Conservation (phyloP, 92 coral and sea anemone genomes). For the Epizoanthus fatuus region DNA sequence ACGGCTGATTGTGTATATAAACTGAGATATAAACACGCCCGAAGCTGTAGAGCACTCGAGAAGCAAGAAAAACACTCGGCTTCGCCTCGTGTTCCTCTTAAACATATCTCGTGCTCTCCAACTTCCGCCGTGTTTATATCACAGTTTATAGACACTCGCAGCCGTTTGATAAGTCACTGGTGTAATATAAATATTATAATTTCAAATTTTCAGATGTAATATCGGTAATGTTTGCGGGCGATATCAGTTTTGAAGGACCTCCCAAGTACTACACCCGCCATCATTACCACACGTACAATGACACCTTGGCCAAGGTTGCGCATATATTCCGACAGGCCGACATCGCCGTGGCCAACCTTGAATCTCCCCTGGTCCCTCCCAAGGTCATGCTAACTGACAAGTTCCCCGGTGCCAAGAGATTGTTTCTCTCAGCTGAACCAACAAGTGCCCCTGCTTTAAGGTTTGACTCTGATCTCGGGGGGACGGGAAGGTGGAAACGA, state of each 20-base stretch:
- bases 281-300: conserved; percentile 54
- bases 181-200: background rate
- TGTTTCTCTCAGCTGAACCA: conserved; percentile 50
- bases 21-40: too few species aligned
- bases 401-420: background rate
- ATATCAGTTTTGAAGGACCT: conserved; percentile 63
- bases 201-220: conserved; percentile 30
- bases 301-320: conserved; percentile 51
- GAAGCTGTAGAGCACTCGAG: too few species aligned
- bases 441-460: conserved; percentile 60
- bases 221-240: conserved; percentile 64
- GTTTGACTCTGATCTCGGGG: too few species aligned
- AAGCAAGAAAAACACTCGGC: too few species aligned
- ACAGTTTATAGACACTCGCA: too few species aligned
- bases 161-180: too few species aligned
- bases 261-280: conserved; percentile 48
- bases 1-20: too few species aligned
- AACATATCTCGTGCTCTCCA: too few species aligned
- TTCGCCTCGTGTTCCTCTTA: too few species aligned
- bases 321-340: conserved; percentile 60
- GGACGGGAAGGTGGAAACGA: too few species aligned
- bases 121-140: too few species aligned
- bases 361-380: conserved; percentile 57
- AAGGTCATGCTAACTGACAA: conserved; percentile 7
- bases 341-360: conserved; percentile 57